Evolutionary conservation across 2,113 vertebrate species (phyloP).

Genomic region (Corythoichthys intestinalis): DNA sequence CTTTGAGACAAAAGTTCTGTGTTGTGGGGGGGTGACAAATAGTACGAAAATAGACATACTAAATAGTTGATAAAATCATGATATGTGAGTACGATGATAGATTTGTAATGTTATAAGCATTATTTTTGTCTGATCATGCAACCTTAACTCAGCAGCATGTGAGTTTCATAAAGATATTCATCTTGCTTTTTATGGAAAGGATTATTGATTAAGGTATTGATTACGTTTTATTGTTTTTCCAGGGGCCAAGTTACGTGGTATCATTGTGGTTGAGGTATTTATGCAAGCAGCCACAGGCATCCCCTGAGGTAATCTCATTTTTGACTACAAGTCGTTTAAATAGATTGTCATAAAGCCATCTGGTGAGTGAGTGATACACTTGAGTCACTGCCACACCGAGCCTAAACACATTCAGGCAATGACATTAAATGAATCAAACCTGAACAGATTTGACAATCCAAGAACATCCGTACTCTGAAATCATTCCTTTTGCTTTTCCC

Average conservation of each 20-base stretch:
- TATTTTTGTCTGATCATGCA: no score
- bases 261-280: not conserved
- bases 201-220: no score
- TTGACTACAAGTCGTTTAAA: conserved; percentile 33
- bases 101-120: no score
- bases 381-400: conserved; percentile 10
- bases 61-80: no score
- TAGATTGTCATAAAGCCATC: conserved; percentile 49
- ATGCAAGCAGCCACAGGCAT: conserved; percentile 19
- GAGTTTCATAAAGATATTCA: no score
- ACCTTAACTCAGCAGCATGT: no score
- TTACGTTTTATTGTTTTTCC: not conserved
- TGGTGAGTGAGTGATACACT: conserved; percentile 43
- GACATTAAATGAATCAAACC: not conserved
- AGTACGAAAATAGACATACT: no score
- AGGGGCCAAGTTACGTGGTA: no score
- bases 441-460: not conserved
- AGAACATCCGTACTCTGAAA: not conserved
- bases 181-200: no score
- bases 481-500: not conserved
- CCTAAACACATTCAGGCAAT: not conserved
- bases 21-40: no score
- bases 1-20: no score
- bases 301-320: conserved; percentile 28
- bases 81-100: no score